phyloP scores from a whole-genome alignment of 2,888 invertebrate species.

The Pandemis heparana region DNA sequence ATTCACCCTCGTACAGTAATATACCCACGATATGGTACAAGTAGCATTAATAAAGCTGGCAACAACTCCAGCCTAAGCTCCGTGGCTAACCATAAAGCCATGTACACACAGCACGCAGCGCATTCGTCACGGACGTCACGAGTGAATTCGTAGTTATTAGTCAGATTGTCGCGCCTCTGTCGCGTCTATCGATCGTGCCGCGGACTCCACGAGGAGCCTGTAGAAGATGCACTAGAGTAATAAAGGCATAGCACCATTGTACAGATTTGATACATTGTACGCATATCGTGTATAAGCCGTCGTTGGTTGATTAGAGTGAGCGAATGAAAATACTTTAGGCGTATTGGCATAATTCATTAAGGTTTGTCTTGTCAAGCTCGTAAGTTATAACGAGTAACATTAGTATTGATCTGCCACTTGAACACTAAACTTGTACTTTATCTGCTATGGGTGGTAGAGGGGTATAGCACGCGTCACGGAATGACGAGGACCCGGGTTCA shows the following conservation, averaged over 20 bases:
- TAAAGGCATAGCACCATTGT: not conserved
- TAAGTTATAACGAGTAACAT: too few relatives aligned
- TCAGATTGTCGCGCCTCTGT: conserved; percentile 32
- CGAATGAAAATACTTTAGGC: not conserved
- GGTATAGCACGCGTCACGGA: too few relatives aligned
- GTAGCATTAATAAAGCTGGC: not conserved
- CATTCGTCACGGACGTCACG: conserved; percentile 32
- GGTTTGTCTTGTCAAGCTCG: too few relatives aligned
- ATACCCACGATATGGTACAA: not conserved
- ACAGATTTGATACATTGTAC: too few relatives aligned
- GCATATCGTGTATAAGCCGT: not conserved
- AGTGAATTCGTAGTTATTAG: conserved; percentile 30
- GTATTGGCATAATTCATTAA: too few relatives aligned
- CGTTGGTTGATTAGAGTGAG: not conserved
- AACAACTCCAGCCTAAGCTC: not conserved
- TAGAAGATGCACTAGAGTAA: not conserved
- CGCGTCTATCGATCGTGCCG: conserved; percentile 6
- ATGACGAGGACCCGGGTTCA: too few relatives aligned
- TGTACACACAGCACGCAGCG: conserved; percentile 10
- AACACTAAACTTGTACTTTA: too few relatives aligned
- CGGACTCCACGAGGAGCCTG: not conserved
- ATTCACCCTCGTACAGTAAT: too few relatives aligned
- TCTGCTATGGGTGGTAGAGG: too few relatives aligned
- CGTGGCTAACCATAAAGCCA: conserved; percentile 8
- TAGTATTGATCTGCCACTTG: too few relatives aligned